These are phyloP conservation scores for Tamias sibiricus DNA, from an alignment of 2,113 vertebrate species.

Conservation along the genomic window DNA sequence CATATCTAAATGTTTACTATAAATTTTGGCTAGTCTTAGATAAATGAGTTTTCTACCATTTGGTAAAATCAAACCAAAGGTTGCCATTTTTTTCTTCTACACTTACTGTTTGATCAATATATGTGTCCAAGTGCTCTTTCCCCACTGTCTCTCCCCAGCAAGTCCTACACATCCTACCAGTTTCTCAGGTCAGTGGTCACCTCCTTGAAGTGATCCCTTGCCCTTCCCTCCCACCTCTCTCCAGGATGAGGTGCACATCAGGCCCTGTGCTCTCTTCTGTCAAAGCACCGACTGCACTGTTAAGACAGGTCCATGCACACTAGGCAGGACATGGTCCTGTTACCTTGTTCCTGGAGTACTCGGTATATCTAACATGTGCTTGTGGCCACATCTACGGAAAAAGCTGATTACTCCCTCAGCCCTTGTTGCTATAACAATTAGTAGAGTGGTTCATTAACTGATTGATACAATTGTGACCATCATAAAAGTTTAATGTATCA, in stretches of 20 bases:
- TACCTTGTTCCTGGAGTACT: background rate
- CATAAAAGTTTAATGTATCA: background rate
- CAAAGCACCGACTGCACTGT: background rate
- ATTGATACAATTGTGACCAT: background rate
- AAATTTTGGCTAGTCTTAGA: constrained; percentile 2
- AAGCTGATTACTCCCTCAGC: background rate
- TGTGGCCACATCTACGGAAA: background rate
- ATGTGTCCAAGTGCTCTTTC: background rate
- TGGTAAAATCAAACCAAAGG: background rate
- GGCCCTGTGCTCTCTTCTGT: background rate
- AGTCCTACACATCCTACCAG: background rate
- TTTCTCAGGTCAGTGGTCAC: background rate
- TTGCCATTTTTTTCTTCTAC: background rate
- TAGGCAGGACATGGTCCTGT: background rate
- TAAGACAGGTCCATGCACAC: background rate
- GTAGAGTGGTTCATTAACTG: background rate
- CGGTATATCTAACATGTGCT: background rate
- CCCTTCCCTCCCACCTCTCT: background rate
- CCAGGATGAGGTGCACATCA: background rate
- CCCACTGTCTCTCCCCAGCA: background rate
- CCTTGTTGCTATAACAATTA: background rate
- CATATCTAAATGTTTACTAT: background rate
- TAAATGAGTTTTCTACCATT: background rate
- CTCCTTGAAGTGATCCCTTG: background rate
- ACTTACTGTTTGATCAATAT: background rate